phyloP scores from a whole-genome alignment of 2,113 vertebrate genomes.

The Danionella cerebrum region DNA sequence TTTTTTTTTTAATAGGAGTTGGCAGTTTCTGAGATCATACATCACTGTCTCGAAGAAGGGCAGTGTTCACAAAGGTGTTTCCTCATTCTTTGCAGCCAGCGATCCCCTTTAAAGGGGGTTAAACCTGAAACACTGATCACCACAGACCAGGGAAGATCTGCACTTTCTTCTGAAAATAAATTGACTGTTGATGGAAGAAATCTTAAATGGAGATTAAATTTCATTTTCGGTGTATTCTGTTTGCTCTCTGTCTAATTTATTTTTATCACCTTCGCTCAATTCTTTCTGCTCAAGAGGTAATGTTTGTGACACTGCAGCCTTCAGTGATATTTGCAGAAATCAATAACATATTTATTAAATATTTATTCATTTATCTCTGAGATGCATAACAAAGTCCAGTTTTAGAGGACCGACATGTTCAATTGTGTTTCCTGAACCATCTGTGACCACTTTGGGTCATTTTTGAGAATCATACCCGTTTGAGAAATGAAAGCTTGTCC shows the following conservation, averaged over 20 bases:
- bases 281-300: neutral
- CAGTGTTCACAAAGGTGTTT: too few relatives aligned
- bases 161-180: constrained; percentile 20
- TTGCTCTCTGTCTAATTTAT: neutral
- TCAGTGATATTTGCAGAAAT: neutral
- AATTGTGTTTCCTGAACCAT: too few relatives aligned
- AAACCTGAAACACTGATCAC: too few relatives aligned
- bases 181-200: neutral
- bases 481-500: too few relatives aligned
- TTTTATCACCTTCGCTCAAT: neutral
- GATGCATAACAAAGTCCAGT: neutral
- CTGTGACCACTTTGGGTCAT: too few relatives aligned
- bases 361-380: constrained; percentile 12
- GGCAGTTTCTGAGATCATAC: too few relatives aligned
- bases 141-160: neutral
- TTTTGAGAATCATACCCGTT: too few relatives aligned
- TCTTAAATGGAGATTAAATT: neutral
- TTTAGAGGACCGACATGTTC: neutral
- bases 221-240: neutral
- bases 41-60: too few relatives aligned
- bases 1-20: too few relatives aligned
- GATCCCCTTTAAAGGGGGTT: neutral
- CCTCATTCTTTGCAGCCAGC: neutral
- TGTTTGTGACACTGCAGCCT: constrained; percentile 29
- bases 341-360: constrained; percentile 24